These are phyloP conservation scores for Limnothrissa miodon DNA, from an alignment of 2,113 vertebrate genomes.

Conservation along the genomic window DNA sequence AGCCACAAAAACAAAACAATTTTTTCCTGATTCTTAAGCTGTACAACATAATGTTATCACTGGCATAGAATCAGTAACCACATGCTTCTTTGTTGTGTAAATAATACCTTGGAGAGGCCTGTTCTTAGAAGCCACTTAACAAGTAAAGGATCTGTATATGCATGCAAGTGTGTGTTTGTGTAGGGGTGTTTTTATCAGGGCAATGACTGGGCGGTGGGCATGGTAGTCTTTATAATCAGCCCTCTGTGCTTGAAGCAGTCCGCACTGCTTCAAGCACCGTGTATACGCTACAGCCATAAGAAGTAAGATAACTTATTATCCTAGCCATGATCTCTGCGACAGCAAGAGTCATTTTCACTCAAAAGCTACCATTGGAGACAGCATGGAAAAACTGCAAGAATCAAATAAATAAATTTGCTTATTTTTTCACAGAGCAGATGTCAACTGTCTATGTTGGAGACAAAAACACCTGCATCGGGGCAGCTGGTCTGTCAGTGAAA, in stretches of 20 bases:
- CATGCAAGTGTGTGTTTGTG: constrained; percentile 8
- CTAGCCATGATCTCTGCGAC: background rate
- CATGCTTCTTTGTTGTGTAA: constrained; percentile 1
- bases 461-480: background rate
- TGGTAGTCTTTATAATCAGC: background rate
- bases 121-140: background rate
- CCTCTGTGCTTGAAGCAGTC: background rate
- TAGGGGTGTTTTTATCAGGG: background rate
- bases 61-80: background rate
- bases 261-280: background rate
- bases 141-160: background rate
- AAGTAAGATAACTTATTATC: background rate
- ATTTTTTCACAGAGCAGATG: background rate
- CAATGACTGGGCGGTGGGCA: background rate
- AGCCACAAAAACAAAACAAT: no score
- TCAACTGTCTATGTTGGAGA: background rate
- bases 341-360: background rate
- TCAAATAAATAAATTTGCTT: background rate
- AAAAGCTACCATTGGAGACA: background rate
- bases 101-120: background rate
- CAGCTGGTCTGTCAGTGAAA: no score
- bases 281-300: background rate
- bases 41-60: background rate
- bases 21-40: no score
- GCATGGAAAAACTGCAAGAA: background rate